Base-by-base conservation (phyloP, 2,888 invertebrate species). In the Physocephala rufipes region DNA sequence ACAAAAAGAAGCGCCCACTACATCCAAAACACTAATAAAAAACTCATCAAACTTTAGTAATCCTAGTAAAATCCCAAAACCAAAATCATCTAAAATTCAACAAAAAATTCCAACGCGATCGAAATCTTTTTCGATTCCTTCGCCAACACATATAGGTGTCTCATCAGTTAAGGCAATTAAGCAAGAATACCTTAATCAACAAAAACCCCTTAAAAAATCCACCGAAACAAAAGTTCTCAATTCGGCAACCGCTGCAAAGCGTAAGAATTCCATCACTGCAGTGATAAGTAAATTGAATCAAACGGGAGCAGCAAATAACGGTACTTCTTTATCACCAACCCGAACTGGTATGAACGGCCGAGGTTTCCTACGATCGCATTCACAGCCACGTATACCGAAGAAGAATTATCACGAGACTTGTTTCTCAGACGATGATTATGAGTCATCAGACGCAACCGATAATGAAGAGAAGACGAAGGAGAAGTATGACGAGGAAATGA, bases 361-460 rank as follows among this genome's bases (percentile, higher is more conserved):
- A 15, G 77, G 75, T 1, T 67, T 80, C 2, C 76, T 81, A 5
- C 81, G 79, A 59, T 75, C 81, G 1, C 77, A 80, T 9, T 79
- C 84, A 7, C 86, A 86, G 68, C 82, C 84, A 0, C 82, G 84
- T 19, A 87, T 85, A 72, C 85, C 86, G 78, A 86, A 86, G 74
- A 88, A 88, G 72, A 87, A 87, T 75, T 90, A 87, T 77, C 87
- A 88, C 19, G 90, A 90, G 82, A 90, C 90, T 1, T 90, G 90
- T 79, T 89, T 89, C 66, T 90, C 90, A 26, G 90, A 90, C 80
- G 85, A 85, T 62, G 90, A 90, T 73, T 90, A 90, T 79, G 89
- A 89, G 86, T 88, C 88, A 0, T 81, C 86, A 19, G 80, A 84
- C 2, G 80, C 80, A 0, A 36, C 36, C 9, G 36, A 36, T 36